Conservation (phyloP, 1,140 invertebrate genomes). For the Manduca sexta region DNA sequence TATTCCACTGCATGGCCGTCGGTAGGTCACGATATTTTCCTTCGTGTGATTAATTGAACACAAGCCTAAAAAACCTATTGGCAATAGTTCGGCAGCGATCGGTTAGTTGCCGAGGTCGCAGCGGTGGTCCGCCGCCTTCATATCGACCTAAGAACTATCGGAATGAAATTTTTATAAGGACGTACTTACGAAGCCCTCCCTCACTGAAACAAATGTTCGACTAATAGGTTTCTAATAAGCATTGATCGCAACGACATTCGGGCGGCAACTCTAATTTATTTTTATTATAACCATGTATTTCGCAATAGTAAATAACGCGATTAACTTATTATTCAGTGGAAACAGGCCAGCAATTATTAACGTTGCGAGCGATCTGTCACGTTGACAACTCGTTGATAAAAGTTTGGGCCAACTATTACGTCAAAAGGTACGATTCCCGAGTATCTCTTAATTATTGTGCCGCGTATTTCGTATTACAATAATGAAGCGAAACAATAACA, state of each 20-base stretch:
- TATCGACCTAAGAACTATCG: neutral
- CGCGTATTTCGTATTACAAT: slow-evolving; percentile 69
- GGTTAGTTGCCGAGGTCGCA: neutral
- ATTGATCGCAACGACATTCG: slow-evolving; percentile 23
- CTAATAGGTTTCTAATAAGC: slow-evolving; percentile 39
- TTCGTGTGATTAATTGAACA: slow-evolving; percentile 7
- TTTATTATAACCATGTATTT: slow-evolving; percentile 29
- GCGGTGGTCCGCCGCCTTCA: neutral
- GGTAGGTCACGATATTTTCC: slow-evolving; percentile 1
- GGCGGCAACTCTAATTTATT: slow-evolving; percentile 19
- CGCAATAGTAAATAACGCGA: slow-evolving; percentile 43
- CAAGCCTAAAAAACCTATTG: slow-evolving; percentile 6
- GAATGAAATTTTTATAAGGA: slow-evolving; percentile 6
- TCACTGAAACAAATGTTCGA: slow-evolving; percentile 21
- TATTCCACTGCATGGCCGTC: too few relatives aligned
- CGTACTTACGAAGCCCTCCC: slow-evolving; percentile 3
- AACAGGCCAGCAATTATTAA: slow-evolving; percentile 52
- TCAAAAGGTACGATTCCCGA: slow-evolving; percentile 54
- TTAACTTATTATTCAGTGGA: slow-evolving; percentile 45
- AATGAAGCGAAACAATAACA: slow-evolving; percentile 71
- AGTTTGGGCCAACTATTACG: slow-evolving; percentile 58
- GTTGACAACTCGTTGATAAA: slow-evolving; percentile 52
- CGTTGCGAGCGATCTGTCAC: slow-evolving; percentile 47
- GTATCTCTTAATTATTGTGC: slow-evolving; percentile 67
- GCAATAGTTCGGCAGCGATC: slow-evolving; percentile 2